Percentiles rank a stretch among this genome's conserved stretches.
phyloP scores from a whole-genome alignment of 2,888 invertebrate genomes.

The Microplitis deprimator region DNA sequence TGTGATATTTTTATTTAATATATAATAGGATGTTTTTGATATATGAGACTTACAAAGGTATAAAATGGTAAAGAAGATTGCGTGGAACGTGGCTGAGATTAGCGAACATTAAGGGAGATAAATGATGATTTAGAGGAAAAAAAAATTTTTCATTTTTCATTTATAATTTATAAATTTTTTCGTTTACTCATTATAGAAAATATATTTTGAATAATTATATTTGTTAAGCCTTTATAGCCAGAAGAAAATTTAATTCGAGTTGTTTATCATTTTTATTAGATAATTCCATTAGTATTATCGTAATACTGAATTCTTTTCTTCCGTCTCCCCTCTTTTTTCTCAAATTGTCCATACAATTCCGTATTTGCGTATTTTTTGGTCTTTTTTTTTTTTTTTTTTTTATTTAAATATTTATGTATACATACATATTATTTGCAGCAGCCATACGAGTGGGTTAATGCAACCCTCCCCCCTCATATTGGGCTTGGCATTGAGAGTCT shows the following conservation, averaged over 20 bases:
- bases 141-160: not conserved
- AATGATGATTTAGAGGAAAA: not conserved
- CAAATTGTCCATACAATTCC: not conserved
- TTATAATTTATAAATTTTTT: not conserved
- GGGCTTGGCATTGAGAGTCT: slow-evolving; percentile 12
- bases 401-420: too few species aligned
- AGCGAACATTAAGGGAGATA: not conserved
- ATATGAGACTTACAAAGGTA: not conserved
- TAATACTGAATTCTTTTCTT: not conserved
- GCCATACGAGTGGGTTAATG: not conserved
- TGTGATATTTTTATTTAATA: not conserved
- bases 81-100: not conserved
- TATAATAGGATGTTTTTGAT: not conserved
- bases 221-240: not conserved
- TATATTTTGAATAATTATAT: not conserved
- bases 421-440: not conserved
- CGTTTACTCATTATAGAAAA: not conserved
- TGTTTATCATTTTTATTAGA: not conserved
- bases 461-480: not conserved
- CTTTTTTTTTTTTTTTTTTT: not conserved
- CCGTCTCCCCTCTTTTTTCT: not conserved
- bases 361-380: not conserved
- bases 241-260: not conserved
- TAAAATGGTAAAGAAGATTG: not conserved
- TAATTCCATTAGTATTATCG: not conserved